Percentiles rank a stretch among this genome's conserved stretches.
phyloP scores from a whole-genome alignment of 2,113 vertebrate genomes.

The Gnathonemus longibarbis region DNA sequence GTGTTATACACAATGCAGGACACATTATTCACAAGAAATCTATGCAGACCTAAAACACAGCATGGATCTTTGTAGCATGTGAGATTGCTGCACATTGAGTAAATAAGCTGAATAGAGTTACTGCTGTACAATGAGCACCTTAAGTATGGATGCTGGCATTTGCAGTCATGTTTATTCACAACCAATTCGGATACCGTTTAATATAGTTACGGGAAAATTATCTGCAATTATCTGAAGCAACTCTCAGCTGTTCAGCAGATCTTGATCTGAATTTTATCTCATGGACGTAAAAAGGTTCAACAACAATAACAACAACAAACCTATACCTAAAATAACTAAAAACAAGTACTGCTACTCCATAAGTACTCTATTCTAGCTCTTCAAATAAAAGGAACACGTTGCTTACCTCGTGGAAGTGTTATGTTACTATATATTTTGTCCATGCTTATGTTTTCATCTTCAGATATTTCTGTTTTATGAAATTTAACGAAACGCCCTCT shows the following conservation, averaged over 20 bases:
- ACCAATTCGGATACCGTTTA: not conserved
- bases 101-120: not conserved
- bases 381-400: not conserved
- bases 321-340: not conserved
- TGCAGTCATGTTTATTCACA: not conserved
- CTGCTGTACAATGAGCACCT: not conserved
- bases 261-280: not conserved
- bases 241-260: not conserved
- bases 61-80: not conserved
- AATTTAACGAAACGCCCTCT: not conserved
- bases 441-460: not conserved
- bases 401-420: not conserved
- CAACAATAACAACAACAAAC: not conserved
- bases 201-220: not conserved
- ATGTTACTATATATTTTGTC: not conserved
- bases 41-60: not conserved
- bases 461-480: not conserved
- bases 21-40: slow-evolving; percentile 7
- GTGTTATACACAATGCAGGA: slow-evolving; percentile 14
- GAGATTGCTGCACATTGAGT: not conserved
- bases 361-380: not conserved
- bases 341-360: not conserved
- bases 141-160: not conserved
- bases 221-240: not conserved
- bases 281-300: not conserved